Base-by-base conservation (phyloP, 2,797 vertebrate genomes). In the Eremophila alpestris region DNA sequence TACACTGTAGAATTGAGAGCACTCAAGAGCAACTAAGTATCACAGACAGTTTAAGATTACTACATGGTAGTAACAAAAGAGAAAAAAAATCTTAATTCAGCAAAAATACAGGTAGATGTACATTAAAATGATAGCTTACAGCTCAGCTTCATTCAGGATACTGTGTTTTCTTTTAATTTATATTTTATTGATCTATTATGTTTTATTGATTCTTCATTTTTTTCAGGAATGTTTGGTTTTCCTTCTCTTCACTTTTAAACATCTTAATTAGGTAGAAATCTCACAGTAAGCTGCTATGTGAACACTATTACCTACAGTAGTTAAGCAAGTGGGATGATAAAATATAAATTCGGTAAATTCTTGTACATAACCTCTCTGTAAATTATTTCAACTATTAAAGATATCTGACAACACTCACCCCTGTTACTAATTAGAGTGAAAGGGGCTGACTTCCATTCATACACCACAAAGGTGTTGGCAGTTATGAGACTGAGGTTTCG, bases 31-130 rank as follows among this genome's bases (percentile, higher is more conserved):
- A 93, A 65, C 63, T 94, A 91, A 91, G 51, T 82, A 93, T 94
- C 95, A 95, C 38, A 45, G 32, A 75, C 46, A 83, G 74, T 90
- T 73, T 71, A 96, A 82, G 91, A 93, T 80, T 97, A 97, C 97
- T 95, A 98, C 95, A 97, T 94, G 85, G 85, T 91, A 97, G 95
- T 96, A 97, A 95, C 96, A 68, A 34, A 40, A 29, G 11, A 43
- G 5, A 58, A 54, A 88, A 94, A 82, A 95, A 95, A 75, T 77
- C 83, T 89, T 95, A 95, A 89, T 75, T 94, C 89, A 87, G 90
- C 58, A 94, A 95, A 94, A 91, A 96, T 87, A 89, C 54, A 94
- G n/a, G 89, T 71, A 94, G 89, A 81, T 79, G 81, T 88, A 94
- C 75, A 91, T 81, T 87, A 93, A 76, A 94, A 29, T 84, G n/a